Conservation (phyloP, 1,140 invertebrate species). For the Eupristina koningsbergeri region DNA sequence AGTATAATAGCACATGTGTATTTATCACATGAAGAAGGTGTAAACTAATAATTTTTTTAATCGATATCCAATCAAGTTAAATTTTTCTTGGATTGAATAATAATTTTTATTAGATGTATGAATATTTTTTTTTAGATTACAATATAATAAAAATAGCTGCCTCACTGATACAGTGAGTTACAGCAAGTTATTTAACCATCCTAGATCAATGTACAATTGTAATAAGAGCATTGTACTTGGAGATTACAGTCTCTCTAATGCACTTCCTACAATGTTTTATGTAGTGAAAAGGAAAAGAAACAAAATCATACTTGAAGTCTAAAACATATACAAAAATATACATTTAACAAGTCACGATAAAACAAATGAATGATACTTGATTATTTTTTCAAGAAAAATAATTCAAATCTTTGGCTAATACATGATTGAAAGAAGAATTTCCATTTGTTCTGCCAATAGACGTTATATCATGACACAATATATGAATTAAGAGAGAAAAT, state of each 20-base stretch:
- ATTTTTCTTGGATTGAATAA: conserved; percentile 45
- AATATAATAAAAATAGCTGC: conserved; percentile 62
- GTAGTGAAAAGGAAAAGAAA: conserved; percentile 46
- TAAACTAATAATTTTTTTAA: conserved; percentile 28
- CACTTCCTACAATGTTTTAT: conserved; percentile 45
- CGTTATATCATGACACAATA: conserved; percentile 26
- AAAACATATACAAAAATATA: conserved; percentile 56
- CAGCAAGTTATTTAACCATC: conserved; percentile 62
- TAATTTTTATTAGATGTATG: conserved; percentile 60
- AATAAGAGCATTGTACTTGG: conserved; percentile 55
- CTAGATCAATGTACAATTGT: conserved; percentile 64
- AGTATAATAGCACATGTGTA: conserved; percentile 37
- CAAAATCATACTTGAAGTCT: conserved; percentile 43
- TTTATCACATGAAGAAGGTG: conserved; percentile 36
- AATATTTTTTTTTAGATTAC: conserved; percentile 68
- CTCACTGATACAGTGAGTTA: conserved; percentile 73
- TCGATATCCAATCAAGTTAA: conserved; percentile 45
- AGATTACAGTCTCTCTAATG: conserved; percentile 46
- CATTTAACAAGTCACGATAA: conserved; percentile 48
- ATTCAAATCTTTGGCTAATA: conserved; percentile 60
- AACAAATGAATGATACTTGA: conserved; percentile 45
- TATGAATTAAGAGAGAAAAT: conserved; percentile 50
- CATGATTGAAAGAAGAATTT: conserved; percentile 50
- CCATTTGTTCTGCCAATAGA: not conserved
- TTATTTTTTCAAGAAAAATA: conserved; percentile 45